Conservation (phyloP, 2,888 invertebrate species). For the Acronicta alni region DNA sequence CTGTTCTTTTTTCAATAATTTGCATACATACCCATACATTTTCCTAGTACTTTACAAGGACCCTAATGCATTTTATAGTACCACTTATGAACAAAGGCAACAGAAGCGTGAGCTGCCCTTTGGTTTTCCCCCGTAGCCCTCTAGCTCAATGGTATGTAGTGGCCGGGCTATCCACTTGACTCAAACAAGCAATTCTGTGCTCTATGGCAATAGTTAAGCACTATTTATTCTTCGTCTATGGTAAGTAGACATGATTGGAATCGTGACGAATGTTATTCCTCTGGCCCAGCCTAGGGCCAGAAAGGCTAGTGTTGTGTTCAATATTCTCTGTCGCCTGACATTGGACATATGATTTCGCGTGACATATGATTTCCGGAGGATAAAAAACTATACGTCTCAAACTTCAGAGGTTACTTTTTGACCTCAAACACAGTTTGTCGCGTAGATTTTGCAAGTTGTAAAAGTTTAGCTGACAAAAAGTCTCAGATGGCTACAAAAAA, state of each 20-base stretch:
- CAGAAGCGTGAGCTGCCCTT: constrained; percentile 38
- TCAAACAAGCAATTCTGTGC: background rate
- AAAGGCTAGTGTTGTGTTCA: too few species aligned
- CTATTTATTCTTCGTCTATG: too few species aligned
- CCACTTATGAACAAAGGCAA: constrained; percentile 19
- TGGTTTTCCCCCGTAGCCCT: constrained; percentile 30
- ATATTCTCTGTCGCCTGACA: too few species aligned
- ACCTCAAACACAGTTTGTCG: background rate
- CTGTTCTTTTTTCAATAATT: too few species aligned
- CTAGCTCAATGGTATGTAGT: constrained; percentile 25
- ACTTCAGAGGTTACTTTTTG: background rate
- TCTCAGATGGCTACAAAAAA: background rate
- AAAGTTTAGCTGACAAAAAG: background rate
- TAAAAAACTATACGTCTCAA: too few species aligned
- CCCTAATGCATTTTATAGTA: constrained; percentile 36
- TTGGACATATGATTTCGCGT: too few species aligned
- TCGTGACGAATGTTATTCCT: too few species aligned
- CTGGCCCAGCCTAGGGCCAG: too few species aligned
- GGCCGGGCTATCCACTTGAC: constrained; percentile 15
- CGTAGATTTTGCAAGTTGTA: constrained; percentile 1
- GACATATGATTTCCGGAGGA: too few species aligned
- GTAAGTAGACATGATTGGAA: background rate
- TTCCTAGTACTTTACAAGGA: constrained; percentile 9
- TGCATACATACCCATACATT: background rate
- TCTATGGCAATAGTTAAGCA: too few species aligned